Evolutionary conservation across 2,888 invertebrate species (phyloP).

Genomic region (Ptilodon capucinus): DNA sequence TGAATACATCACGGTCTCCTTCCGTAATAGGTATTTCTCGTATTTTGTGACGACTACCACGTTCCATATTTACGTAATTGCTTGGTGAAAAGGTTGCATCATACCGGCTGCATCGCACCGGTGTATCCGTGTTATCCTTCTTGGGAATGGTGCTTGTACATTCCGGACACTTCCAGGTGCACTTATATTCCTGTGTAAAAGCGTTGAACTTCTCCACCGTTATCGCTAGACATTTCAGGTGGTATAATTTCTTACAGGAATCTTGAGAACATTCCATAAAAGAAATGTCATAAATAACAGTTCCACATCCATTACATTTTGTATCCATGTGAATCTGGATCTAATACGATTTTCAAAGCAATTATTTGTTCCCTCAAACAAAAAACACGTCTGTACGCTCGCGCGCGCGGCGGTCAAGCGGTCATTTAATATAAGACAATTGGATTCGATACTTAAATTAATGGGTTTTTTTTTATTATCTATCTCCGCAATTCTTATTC

Average conservation of each 20-base stretch:
- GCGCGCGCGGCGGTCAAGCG: too few species aligned
- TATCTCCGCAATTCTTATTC: too few species aligned
- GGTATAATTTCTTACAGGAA: slow-evolving; percentile 1
- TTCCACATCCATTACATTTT: slow-evolving; percentile 5
- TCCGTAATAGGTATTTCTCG: slow-evolving; percentile 1
- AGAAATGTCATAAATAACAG: slow-evolving; percentile 2
- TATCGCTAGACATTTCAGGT: not conserved
- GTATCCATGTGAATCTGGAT: too few species aligned
- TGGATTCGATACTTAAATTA: too few species aligned
- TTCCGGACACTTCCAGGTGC: not conserved
- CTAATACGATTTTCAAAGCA: too few species aligned
- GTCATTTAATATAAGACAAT: too few species aligned
- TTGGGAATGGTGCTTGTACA: not conserved
- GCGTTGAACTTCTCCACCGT: not conserved
- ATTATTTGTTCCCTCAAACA: too few species aligned
- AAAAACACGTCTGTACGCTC: too few species aligned
- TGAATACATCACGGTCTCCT: slow-evolving; percentile 1
- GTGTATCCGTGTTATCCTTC: slow-evolving; percentile 10
- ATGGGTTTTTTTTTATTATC: too few species aligned
- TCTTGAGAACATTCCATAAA: slow-evolving; percentile 8
- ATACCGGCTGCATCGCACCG: slow-evolving; percentile 9
- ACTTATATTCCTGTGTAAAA: not conserved
- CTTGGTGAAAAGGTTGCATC: slow-evolving; percentile 12
- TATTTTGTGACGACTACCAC: slow-evolving; percentile 7
- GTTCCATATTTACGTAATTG: slow-evolving; percentile 9